phyloP scores from a whole-genome alignment of 2,888 invertebrate genomes.

The Chrysodeixis includens region DNA sequence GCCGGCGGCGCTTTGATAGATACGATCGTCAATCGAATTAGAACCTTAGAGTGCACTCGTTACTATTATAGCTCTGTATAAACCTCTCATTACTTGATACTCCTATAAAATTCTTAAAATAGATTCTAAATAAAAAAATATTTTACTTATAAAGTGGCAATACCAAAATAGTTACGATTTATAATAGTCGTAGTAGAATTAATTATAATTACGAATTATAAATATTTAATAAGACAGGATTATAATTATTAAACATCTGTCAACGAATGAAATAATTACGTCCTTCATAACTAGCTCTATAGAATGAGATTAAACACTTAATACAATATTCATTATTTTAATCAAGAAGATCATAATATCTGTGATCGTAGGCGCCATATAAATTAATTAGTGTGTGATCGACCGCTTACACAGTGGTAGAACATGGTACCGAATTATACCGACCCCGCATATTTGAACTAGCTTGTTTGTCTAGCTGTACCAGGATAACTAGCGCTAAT shows the following conservation, averaged over 20 bases:
- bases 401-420: slow-evolving; percentile 21
- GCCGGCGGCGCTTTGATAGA: slow-evolving; percentile 35
- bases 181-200: background rate
- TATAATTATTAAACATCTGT: background rate
- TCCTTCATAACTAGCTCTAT: background rate
- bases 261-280: background rate
- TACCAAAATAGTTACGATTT: background rate
- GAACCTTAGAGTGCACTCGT: slow-evolving; percentile 19
- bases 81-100: slow-evolving; percentile 1
- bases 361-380: slow-evolving; percentile 20
- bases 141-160: too few species aligned
- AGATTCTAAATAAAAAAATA: background rate
- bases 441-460: slow-evolving; percentile 33
- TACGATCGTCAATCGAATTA: slow-evolving; percentile 23
- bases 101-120: background rate
- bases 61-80: slow-evolving; percentile 10
- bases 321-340: background rate
- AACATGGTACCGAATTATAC: slow-evolving; percentile 26
- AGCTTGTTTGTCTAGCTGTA: slow-evolving; percentile 15
- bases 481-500: slow-evolving; percentile 13
- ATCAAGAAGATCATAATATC: background rate
- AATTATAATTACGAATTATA: background rate
- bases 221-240: background rate
- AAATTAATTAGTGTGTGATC: slow-evolving; percentile 41
- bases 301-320: background rate